Conservation (phyloP, 2,888 invertebrate genomes). For the Zygothrica quintamaculata region DNA sequence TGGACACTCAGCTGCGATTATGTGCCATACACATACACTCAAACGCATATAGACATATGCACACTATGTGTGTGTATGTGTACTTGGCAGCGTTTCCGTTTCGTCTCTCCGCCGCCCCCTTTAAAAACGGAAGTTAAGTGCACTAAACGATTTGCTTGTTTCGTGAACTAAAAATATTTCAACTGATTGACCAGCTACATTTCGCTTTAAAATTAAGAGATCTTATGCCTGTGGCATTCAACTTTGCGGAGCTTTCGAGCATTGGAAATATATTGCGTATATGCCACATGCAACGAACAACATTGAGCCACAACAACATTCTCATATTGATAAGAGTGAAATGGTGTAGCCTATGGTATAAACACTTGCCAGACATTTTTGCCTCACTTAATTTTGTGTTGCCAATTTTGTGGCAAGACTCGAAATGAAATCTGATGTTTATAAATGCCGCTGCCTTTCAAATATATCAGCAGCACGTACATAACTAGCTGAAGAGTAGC, state of each 20-base stretch:
- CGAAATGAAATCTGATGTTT: slow-evolving; percentile 35
- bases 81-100: slow-evolving; percentile 39
- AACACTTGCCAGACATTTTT: slow-evolving; percentile 42
- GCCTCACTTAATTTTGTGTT: slow-evolving; percentile 57
- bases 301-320: too few species aligned
- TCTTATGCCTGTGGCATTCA: slow-evolving; percentile 26
- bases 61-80: slow-evolving; percentile 15
- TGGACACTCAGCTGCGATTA: slow-evolving; percentile 78
- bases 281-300: slow-evolving; percentile 19
- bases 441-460: slow-evolving; percentile 65
- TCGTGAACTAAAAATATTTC: slow-evolving; percentile 64
- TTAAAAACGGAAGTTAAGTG: slow-evolving; percentile 67
- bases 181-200: slow-evolving; percentile 51
- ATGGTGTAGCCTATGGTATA: slow-evolving; percentile 8
- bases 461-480: slow-evolving; percentile 53
- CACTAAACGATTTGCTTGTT: slow-evolving; percentile 80
- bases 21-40: slow-evolving; percentile 49
- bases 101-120: slow-evolving; percentile 62
- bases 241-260: too few species aligned
- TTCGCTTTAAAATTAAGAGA: slow-evolving; percentile 71
- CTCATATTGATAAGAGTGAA: slow-evolving; percentile 21
- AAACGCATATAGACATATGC: slow-evolving; percentile 4
- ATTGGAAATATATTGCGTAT: slow-evolving; percentile 34
- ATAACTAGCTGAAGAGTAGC: slow-evolving; percentile 20
- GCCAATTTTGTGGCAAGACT: slow-evolving; percentile 41